phyloP scores from a whole-genome alignment of 92 coral and sea anemone species.

The Epizoanthus ramosus region DNA sequence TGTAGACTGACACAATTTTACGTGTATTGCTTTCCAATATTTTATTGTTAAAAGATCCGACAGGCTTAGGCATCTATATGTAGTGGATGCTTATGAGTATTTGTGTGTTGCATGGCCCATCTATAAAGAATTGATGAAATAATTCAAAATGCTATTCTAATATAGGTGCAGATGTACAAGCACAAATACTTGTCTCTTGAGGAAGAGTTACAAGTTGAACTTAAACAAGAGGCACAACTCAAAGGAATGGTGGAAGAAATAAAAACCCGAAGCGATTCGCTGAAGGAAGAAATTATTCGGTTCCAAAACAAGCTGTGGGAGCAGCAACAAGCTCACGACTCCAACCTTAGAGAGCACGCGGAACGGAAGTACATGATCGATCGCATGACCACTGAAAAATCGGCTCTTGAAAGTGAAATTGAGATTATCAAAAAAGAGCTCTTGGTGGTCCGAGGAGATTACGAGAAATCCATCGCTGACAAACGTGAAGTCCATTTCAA shows the following conservation, averaged over 20 bases:
- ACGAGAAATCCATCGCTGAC: constrained; percentile 59
- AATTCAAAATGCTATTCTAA: neutral
- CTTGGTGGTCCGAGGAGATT: constrained; percentile 48
- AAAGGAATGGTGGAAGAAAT: constrained; percentile 52
- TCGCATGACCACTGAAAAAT: constrained; percentile 55
- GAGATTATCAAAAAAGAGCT: constrained; percentile 57
- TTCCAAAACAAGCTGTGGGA: constrained; percentile 50
- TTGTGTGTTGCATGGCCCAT: no score
- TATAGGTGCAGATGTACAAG: constrained; percentile 16
- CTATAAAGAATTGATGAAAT: no score
- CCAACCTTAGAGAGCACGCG: constrained; percentile 54
- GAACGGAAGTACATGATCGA: constrained; percentile 56
- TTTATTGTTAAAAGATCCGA: no score
- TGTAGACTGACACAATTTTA: no score
- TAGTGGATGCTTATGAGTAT: no score
- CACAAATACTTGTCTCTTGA: constrained; percentile 32
- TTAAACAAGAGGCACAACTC: constrained; percentile 44
- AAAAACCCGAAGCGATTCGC: constrained; percentile 45
- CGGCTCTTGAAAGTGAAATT: constrained; percentile 49
- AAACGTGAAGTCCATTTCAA: constrained; percentile 59
- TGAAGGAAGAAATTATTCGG: constrained; percentile 50
- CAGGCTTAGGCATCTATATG: no score
- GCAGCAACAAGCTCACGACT: constrained; percentile 61
- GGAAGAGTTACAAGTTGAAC: constrained; percentile 37
- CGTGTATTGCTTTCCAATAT: no score